Base-by-base conservation (phyloP, 1,140 invertebrate species). In the Drepana arcuata region DNA sequence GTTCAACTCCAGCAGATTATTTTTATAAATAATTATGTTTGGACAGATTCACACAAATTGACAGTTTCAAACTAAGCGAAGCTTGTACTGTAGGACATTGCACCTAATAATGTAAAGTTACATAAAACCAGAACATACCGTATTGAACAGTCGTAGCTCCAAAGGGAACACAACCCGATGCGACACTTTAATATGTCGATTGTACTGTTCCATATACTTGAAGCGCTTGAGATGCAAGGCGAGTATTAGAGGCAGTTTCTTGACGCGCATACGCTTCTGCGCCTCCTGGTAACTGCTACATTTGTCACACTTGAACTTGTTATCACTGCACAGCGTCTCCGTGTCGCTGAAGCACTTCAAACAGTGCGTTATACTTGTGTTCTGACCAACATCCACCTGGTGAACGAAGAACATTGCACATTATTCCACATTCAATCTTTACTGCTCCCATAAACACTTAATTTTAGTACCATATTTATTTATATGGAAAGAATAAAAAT, bases 241-340 rank as follows among this genome's bases (percentile, higher is more conserved):
- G 44, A 99, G 85, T 51, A 99, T 98, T 86, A 97, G 95, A 4
- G 98, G 98, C 51, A 99, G 84, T 83, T 99, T 99, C 84, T 99
- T 99, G 0, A 99, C 95, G 42, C 97, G 85, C 95, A 99, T 99
- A 44, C 97, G 87, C 85, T 96, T 96, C 88, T 95, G 88, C 23
- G 97, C 98, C 87, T 99, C 98, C 84, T 99, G 97, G 84, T 99
- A 99, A 79, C 95, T 98, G 79, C 95, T 96, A 77, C 98, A 99
- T 56, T 98, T 95, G 85, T 99, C 97, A 86, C 98, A 99, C 84
- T 98, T 99, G 74, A 99, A 99, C 86, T 99, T 99, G 86, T 99
- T 98, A 79, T 99, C 98, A 62, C 94, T 96, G 85, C 96, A 97
- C n/a, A 99, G 86, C 9, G 97, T 99, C 83, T 99, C 98, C 41